Base-by-base conservation (phyloP, 2,797 vertebrate genomes). In the Steatocranus sp. region DNA sequence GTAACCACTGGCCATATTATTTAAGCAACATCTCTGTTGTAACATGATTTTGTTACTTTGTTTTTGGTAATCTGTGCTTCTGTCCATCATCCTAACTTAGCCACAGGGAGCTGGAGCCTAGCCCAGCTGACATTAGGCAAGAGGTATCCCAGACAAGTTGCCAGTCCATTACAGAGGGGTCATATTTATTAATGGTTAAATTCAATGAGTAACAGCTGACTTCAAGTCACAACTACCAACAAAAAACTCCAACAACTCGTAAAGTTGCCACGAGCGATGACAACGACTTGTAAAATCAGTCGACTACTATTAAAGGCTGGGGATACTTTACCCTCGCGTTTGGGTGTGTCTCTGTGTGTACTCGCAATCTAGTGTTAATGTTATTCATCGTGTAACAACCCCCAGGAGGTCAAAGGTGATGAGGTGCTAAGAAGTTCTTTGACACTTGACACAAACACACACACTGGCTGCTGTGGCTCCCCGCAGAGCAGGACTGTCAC, bases 401-500 rank as follows among this genome's bases (percentile, higher is more conserved):
- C 66, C 63, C 46, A 3, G 83, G 85, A 91, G 85, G 93, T 93
- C 90, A 95, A 83, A 88, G 91, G 92, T 94, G 93, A 92, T 78
- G 88, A 94, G 90, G 94, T 92, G 93, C 91, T 93, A 92, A 94
- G 76, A 89, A 94, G 92, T 89, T 87, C 87, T 93, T 86, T 92
- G 94, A 96, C 95, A 94, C 92, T 90, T 86, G 88, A 92, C 91
- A 92, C 91, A 89, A 80, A 75, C 74, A 76, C 76, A 91, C 90
- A 92, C 89, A 82, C 78, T 83, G 75, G 76, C 86, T 86, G 79
- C 36, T 12, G 23, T 1, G 82, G 83, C 82, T 91, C 91, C 94
- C 91, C 70, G 84, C 82, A 70, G 91, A 91, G 92, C 85, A 61
- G 88, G 92, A 93, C 94, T 95, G 93, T 95, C 95, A 96, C 92